Evolutionary conservation across 2,888 invertebrate genomes (phyloP).

Genomic region (Rhamnusium bicolor): DNA sequence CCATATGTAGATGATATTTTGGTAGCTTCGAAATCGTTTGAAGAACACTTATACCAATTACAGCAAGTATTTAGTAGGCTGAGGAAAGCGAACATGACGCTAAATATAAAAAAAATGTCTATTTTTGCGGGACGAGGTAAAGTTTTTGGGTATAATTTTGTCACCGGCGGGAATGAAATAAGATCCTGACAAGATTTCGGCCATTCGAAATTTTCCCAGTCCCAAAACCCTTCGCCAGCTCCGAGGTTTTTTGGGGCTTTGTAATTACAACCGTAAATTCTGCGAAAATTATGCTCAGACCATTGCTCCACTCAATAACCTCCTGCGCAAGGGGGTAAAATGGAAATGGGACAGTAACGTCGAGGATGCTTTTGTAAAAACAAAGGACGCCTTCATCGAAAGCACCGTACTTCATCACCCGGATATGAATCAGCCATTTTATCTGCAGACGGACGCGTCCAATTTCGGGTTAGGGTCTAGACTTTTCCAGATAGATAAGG

Average conservation of each 20-base stretch:
- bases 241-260: neutral
- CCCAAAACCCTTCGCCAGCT: neutral
- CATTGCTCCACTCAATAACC: neutral
- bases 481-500: slow-evolving; percentile 5
- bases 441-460: slow-evolving; percentile 28
- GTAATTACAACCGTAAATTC: too few relatives aligned
- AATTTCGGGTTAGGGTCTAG: slow-evolving; percentile 15
- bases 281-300: too few relatives aligned
- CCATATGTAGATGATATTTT: neutral
- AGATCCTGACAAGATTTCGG: neutral
- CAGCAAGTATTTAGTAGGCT: neutral
- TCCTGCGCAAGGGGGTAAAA: slow-evolving; percentile 30
- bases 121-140: neutral
- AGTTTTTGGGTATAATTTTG: neutral
- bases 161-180: neutral
- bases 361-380: slow-evolving; percentile 21
- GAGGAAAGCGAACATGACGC: neutral
- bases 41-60: slow-evolving; percentile 20
- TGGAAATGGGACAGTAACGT: slow-evolving; percentile 37
- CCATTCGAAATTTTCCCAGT: neutral
- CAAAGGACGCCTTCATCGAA: slow-evolving; percentile 28
- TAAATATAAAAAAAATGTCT: neutral
- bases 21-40: neutral
- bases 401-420: slow-evolving; percentile 26
- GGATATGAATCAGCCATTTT: slow-evolving; percentile 22